Evolutionary conservation across 2,113 vertebrate genomes (phyloP), one percentile per base, ranked within the genome.

Genomic region (Triplophysa siluroides): DNA sequence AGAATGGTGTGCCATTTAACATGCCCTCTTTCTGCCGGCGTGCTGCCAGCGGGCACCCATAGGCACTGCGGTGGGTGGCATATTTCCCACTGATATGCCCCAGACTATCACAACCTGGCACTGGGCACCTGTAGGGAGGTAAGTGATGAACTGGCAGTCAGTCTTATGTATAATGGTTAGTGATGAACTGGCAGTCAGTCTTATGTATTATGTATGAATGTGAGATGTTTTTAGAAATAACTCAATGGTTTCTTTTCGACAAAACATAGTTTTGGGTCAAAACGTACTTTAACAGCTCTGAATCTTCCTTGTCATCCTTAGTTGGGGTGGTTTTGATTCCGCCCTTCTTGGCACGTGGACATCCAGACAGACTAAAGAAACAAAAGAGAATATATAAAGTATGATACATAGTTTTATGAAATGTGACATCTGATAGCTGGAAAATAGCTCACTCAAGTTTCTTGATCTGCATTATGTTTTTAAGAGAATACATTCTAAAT

Each of bases 71-170:
- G 89, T 99, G 98, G 0, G 98, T 99, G 56, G 97, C 97, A 0
- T 99, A 99, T 86, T 99, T 99, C 78, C 98, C 97, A 0, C 97
- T 99, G 90, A 99, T 98, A 91, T 99, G 97, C 52, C 98, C 98
- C 1, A 98, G 94, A 81, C 98, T 98, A 80, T 98, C 97, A 0
- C 98, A 99, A 64, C 97, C 97, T 2, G 97, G 97, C 80, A 99
- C 97, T 0, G 98, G 97, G 90, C 98, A 99, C 92, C 98, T 99
- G 72, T 64, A 26, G 1, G 13, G 47, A 72, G 24, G 68, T 23
- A 58, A 76, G 18, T 43, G 47, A 77, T 76, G 7, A 33, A 62
- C 47, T 75, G 38, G 58, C 41, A n/a, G 52, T 76, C 23, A 76
- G 24, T 26, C 38, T n/a, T 61, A 38, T 38, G 33, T 38, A 38